These are phyloP conservation scores for Sinodicranocentrus sp. DNA, from an alignment of 2,888 invertebrate species.

Conservation along the genomic window DNA sequence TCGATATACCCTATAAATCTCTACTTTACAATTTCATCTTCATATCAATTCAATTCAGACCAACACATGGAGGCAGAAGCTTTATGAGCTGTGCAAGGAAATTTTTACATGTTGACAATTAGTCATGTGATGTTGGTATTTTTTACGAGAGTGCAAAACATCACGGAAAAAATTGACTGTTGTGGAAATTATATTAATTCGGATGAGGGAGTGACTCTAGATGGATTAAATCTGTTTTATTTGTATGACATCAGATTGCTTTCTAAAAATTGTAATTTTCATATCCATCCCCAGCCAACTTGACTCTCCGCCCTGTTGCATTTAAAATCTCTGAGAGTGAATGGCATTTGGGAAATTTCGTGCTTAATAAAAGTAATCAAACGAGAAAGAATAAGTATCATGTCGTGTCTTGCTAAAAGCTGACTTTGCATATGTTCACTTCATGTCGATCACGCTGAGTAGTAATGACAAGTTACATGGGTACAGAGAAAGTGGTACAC, in stretches of 20 bases:
- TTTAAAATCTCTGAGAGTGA: constrained; percentile 19
- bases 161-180: too few relatives aligned
- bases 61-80: too few relatives aligned
- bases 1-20: too few relatives aligned
- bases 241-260: constrained; percentile 29
- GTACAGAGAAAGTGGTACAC: constrained; percentile 50
- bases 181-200: too few relatives aligned
- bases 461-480: constrained; percentile 61
- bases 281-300: neutral
- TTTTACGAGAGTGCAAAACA: neutral
- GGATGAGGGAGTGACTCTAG: constrained; percentile 45
- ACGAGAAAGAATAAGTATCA: constrained; percentile 34
- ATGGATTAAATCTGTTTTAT: constrained; percentile 24
- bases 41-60: too few relatives aligned
- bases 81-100: too few relatives aligned
- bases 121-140: neutral
- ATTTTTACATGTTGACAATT: constrained; percentile 4
- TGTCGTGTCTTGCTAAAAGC: constrained; percentile 57
- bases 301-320: constrained; percentile 39
- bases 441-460: constrained; percentile 63
- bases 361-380: constrained; percentile 28
- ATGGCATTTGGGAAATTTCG: constrained; percentile 12
- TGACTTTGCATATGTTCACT: constrained; percentile 62
- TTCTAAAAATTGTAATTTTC: constrained; percentile 34
- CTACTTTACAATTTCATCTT: too few relatives aligned